Percentiles rank a stretch among this genome's conserved stretches.
Conservation (phyloP, 2,888 invertebrate species). For the Zygaena filipendulae region DNA sequence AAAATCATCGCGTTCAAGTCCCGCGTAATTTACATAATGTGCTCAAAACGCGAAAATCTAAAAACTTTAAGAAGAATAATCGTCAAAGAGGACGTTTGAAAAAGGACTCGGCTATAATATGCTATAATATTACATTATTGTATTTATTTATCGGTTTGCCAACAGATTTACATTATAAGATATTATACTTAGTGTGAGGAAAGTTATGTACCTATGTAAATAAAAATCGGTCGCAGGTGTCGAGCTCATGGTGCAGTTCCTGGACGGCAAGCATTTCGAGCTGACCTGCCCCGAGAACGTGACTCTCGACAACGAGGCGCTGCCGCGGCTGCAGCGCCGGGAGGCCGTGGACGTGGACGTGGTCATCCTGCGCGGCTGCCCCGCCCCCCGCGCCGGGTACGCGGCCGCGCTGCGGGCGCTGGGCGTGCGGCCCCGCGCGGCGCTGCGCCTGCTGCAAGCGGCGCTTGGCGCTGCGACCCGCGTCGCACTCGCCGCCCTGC, state of each 20-base stretch:
- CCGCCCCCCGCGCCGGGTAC: conserved; percentile 16
- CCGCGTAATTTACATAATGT: too few relatives aligned
- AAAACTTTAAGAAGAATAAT: too few relatives aligned
- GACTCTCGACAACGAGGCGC: conserved; percentile 13
- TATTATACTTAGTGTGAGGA: too few relatives aligned
- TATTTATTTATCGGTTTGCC: too few relatives aligned
- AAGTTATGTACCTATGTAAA: too few relatives aligned
- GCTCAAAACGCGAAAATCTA: too few relatives aligned
- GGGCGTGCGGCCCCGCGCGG: conserved; percentile 1
- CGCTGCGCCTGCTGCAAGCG: conserved; percentile 10
- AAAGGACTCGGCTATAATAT: too few relatives aligned
- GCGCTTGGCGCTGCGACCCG: conserved; percentile 14
- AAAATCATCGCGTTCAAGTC: too few relatives aligned
- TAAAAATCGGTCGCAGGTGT: conserved; percentile 8
- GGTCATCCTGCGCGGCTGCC: conserved; percentile 13
- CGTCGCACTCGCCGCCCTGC: conserved; percentile 1
- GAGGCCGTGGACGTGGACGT: conserved; percentile 9
- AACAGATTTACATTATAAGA: too few relatives aligned
- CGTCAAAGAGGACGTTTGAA: too few relatives aligned
- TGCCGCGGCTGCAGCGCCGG: conserved; percentile 15
- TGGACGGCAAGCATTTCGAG: conserved; percentile 5
- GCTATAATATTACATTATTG: too few relatives aligned
- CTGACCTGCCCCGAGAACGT: conserved; percentile 14
- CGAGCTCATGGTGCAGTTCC: not conserved
- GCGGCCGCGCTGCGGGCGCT: conserved; percentile 13